These are phyloP conservation scores for Trididemnum nubilum DNA, from an alignment of 23 tunicate genomes.

Conservation along the genomic window DNA sequence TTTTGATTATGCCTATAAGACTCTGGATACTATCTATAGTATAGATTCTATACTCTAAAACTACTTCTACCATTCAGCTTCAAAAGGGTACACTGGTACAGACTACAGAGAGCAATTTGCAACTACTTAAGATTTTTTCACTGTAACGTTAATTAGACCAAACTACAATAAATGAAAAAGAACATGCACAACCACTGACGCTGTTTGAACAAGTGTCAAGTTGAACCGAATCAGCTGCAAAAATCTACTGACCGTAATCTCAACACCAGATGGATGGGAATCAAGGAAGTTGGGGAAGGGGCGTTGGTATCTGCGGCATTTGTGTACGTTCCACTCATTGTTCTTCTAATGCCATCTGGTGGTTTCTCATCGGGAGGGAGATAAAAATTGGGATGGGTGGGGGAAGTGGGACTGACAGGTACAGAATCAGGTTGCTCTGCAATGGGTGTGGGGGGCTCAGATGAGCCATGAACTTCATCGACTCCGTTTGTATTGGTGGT, in stretches of 20 bases:
- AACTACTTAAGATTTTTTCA: too few relatives aligned
- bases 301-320: background rate
- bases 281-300: background rate
- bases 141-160: too few relatives aligned
- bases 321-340: background rate
- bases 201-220: too few relatives aligned
- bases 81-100: too few relatives aligned
- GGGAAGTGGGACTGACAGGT: constrained; percentile 53
- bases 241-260: constrained; percentile 38
- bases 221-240: too few relatives aligned
- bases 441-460: constrained; percentile 12
- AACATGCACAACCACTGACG: too few relatives aligned
- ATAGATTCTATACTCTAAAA: too few relatives aligned
- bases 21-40: too few relatives aligned
- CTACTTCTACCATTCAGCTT: too few relatives aligned
- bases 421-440: constrained; percentile 6
- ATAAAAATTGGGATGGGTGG: constrained; percentile 64
- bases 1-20: too few relatives aligned
- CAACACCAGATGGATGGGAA: constrained; percentile 31
- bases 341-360: background rate
- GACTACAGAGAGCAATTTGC: too few relatives aligned
- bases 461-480: background rate
- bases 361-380: constrained; percentile 19
- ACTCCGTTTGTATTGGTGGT: background rate
- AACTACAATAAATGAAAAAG: too few relatives aligned